Evolutionary conservation across 2,888 invertebrate genomes (phyloP), one percentile per base, ranked within the genome.

Genomic region (Himalopsyche japonica): DNA sequence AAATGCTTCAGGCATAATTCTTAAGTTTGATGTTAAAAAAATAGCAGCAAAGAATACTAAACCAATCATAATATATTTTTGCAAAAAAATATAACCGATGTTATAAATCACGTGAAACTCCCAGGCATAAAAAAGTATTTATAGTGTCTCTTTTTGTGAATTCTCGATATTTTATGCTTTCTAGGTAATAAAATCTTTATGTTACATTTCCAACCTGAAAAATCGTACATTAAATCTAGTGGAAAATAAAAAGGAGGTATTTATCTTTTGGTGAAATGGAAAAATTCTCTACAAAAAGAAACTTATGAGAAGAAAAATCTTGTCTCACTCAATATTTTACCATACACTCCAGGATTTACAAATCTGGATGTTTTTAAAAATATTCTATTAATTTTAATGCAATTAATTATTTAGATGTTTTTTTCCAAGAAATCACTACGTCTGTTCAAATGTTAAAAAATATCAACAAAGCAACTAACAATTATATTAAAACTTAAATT

Each of bases 171-270:
- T 70, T 70, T 70, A 70, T 70, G 70, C 70, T 70, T 70, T 70
- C 70, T 70, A 70, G 70, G 70, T 70, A 70, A 70, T 70, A 70
- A 70, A 70, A 70, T 70, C 70, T 70, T 27, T 70, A 70, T 70
- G 70, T 70, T 34, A 83, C 81, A 49, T 84, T 77, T 77, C 48
- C 48, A 81, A 81, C 84, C 84, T 77, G 81, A 81, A 47, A 78
- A 78, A 81, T 64, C 81, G 78, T 76, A 49, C 70, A 78, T 81
- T 84, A 64, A 84, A 84, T 84, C 84, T 81, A 77, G 57, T 43
- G 81, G 84, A 84, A 81, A 84, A 84, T 80, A 76, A 81, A 84
- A 84, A 77, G 84, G 81, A 70, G 47, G 82, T 82, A 81, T 80
- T 64, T 83, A 81, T 81, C 57, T 79, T 84, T 84, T 32, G 24